phyloP scores from a whole-genome alignment of 53 echinoderm and acorn worm species.

The Zoroaster sp. region DNA sequence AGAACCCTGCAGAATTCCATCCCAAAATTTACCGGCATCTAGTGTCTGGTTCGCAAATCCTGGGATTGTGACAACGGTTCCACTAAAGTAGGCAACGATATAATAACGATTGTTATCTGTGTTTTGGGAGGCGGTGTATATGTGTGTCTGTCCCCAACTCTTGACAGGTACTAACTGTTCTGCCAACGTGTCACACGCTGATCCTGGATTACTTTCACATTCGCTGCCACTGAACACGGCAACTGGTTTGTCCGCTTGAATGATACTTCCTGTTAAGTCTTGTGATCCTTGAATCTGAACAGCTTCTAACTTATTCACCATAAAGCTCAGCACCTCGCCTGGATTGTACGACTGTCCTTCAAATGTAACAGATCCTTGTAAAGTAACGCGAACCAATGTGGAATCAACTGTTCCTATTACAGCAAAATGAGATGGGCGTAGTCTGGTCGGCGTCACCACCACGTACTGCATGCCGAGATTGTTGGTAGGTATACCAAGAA shows the following conservation, averaged over 20 bases:
- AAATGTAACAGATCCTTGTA: conserved; percentile 47
- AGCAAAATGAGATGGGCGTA: not conserved
- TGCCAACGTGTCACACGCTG: conserved; percentile 50
- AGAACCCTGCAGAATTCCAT: conserved; percentile 43
- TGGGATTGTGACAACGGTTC: conserved; percentile 58
- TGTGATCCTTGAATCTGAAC: conserved; percentile 46
- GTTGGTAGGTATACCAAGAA: conserved; percentile 57
- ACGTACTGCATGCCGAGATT: conserved; percentile 62
- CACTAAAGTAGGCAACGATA: conserved; percentile 46
- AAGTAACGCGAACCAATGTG: conserved; percentile 48
- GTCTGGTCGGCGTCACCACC: not conserved
- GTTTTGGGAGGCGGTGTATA: conserved; percentile 46
- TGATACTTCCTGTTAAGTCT: conserved; percentile 56
- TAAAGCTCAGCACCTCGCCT: conserved; percentile 59
- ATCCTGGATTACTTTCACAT: conserved; percentile 36
- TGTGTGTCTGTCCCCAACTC: conserved; percentile 67
- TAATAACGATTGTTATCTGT: conserved; percentile 42
- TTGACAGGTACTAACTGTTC: conserved; percentile 63
- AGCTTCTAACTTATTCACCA: conserved; percentile 28
- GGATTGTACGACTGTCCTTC: conserved; percentile 43
- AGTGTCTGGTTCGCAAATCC: not conserved
- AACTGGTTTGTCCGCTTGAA: conserved; percentile 59
- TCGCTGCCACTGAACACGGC: conserved; percentile 51
- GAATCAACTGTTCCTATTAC: conserved; percentile 41
- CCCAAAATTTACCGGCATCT: conserved; percentile 56